Evolutionary conservation across 1,140 invertebrate genomes (phyloP).

Genomic region (Cardiocondyla obscurior): DNA sequence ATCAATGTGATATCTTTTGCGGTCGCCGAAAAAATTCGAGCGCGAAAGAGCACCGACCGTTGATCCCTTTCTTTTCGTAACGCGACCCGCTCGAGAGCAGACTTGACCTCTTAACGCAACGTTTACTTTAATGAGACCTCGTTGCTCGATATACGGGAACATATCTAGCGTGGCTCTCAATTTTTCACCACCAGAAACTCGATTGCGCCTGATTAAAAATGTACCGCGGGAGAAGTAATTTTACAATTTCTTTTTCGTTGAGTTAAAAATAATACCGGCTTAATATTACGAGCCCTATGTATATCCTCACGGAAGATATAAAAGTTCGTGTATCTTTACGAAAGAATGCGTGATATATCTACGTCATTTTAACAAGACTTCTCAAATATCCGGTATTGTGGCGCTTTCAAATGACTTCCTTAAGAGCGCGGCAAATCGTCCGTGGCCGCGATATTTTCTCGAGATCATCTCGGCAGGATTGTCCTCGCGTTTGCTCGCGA

Average conservation of each 20-base stretch:
- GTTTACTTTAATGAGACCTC: not conserved
- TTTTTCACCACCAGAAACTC: not conserved
- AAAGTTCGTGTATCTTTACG: not conserved
- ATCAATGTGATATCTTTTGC: slow-evolving; percentile 71
- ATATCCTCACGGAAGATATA: not conserved
- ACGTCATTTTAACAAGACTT: slow-evolving; percentile 17
- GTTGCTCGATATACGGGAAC: not conserved
- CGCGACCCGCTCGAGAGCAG: not conserved
- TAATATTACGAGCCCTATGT: not conserved
- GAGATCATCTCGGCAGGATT: not conserved
- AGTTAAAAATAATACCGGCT: not conserved
- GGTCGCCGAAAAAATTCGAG: slow-evolving; percentile 46
- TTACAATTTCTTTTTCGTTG: not conserved
- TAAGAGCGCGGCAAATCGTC: slow-evolving; percentile 38
- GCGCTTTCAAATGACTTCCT: slow-evolving; percentile 20
- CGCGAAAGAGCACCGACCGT: slow-evolving; percentile 2
- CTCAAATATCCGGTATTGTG: slow-evolving; percentile 24
- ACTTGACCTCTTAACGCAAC: slow-evolving; percentile 9
- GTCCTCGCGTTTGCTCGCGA: not conserved
- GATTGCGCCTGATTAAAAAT: not conserved
- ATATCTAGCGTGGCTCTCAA: not conserved
- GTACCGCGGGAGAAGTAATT: not conserved
- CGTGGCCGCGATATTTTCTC: slow-evolving; percentile 24
- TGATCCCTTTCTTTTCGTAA: slow-evolving; percentile 18
- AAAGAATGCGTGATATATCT: slow-evolving; percentile 9